These are phyloP conservation scores for Nanorana parkeri DNA, from an alignment of 2,113 vertebrate species.

Conservation along the genomic window DNA sequence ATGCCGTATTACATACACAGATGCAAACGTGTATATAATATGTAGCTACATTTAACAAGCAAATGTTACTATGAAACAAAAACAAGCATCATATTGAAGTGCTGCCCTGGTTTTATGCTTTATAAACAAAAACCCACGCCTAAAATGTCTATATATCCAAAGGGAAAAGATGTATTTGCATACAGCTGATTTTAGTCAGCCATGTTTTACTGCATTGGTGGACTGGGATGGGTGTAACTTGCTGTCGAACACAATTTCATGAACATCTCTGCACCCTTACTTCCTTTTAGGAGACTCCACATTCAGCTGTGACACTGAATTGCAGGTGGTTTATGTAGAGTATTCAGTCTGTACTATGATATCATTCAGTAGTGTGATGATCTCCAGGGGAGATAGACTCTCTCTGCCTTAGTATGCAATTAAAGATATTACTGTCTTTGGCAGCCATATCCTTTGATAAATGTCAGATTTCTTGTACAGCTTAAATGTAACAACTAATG, in stretches of 20 bases:
- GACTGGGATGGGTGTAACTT: slow-evolving; percentile 18
- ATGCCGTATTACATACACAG: too few relatives aligned
- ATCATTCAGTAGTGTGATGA: slow-evolving; percentile 3
- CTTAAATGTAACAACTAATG: too few relatives aligned
- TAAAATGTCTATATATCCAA: too few relatives aligned
- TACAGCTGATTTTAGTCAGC: background rate
- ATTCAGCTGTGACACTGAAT: slow-evolving; percentile 14
- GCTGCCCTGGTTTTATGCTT: too few relatives aligned
- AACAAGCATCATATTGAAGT: too few relatives aligned
- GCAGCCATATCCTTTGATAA: background rate
- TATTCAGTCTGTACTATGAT: slow-evolving; percentile 1
- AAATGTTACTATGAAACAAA: too few relatives aligned
- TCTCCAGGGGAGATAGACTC: background rate
- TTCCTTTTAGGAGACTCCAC: slow-evolving; percentile 7
- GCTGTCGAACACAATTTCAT: background rate
- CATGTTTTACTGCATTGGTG: slow-evolving; percentile 3
- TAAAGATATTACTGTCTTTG: background rate
- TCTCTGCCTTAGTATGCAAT: background rate
- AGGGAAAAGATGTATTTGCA: background rate
- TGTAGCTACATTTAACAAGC: too few relatives aligned
- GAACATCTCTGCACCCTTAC: background rate
- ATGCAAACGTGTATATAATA: too few relatives aligned
- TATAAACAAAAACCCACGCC: too few relatives aligned
- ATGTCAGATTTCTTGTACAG: background rate
- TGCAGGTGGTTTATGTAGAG: slow-evolving; percentile 13